Evolutionary conservation across 2,888 invertebrate species (phyloP).

Genomic region (Netelia melanura): DNA sequence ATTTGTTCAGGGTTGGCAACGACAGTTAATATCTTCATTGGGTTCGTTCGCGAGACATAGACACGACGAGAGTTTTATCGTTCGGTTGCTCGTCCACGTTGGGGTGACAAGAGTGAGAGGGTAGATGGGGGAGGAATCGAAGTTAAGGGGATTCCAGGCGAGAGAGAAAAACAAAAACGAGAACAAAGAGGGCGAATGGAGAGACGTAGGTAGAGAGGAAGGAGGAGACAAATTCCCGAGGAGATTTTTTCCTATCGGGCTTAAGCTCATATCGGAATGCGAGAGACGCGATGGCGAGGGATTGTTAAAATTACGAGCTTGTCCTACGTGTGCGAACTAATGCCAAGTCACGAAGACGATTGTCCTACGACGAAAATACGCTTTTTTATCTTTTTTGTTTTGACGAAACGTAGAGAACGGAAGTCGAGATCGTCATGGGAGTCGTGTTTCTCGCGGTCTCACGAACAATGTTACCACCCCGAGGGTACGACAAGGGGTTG

Average conservation of each 20-base stretch:
- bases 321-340: constrained; percentile 64
- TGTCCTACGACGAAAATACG: constrained; percentile 45
- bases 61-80: constrained; percentile 73
- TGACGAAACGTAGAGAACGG: constrained; percentile 49
- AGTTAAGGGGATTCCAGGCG: constrained; percentile 5
- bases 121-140: background rate
- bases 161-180: constrained; percentile 25
- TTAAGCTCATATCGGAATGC: constrained; percentile 73
- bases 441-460: constrained; percentile 35
- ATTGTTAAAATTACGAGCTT: constrained; percentile 77
- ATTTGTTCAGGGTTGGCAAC: constrained; percentile 72
- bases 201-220: constrained; percentile 1
- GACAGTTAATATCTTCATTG: constrained; percentile 80
- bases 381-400: background rate
- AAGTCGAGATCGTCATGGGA: constrained; percentile 58
- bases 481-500: too few species aligned
- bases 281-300: constrained; percentile 50
- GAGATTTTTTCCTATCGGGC: constrained; percentile 51
- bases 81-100: constrained; percentile 14
- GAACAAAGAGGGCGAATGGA: background rate
- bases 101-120: background rate
- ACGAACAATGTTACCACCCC: too few species aligned
- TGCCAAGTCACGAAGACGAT: background rate
- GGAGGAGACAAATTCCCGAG: constrained; percentile 20
- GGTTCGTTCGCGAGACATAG: constrained; percentile 55